These are phyloP conservation scores for Acropternis orthonyx DNA, from an alignment of 2,797 vertebrate species.

Conservation along the genomic window DNA sequence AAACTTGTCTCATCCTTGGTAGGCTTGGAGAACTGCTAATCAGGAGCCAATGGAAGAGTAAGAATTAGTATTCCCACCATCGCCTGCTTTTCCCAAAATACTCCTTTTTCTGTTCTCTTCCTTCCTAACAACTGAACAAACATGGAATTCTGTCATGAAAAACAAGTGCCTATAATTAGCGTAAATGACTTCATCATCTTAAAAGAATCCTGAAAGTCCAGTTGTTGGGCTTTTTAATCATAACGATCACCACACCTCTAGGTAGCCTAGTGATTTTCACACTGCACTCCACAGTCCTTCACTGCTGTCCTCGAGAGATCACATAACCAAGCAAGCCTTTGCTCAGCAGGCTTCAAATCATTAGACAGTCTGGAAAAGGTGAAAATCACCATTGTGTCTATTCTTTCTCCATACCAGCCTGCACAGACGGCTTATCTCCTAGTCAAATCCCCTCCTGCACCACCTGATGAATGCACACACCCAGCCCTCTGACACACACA, in stretches of 20 bases:
- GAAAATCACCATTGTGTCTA: background rate
- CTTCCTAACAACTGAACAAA: background rate
- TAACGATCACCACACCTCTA: background rate
- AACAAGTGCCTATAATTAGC: background rate
- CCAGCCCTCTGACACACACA: rapidly evolving
- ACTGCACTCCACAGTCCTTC: background rate
- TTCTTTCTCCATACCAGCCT: background rate
- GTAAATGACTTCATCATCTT: background rate
- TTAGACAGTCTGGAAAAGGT: background rate
- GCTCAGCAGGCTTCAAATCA: background rate
- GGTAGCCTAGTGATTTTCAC: background rate
- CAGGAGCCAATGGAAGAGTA: background rate
- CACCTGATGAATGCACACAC: background rate
- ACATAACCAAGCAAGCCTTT: background rate
- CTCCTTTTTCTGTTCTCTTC: background rate
- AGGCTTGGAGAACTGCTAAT: background rate
- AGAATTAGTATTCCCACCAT: background rate
- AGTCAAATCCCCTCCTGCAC: background rate
- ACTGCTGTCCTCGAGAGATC: background rate
- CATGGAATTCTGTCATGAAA: background rate
- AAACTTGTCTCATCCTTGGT: background rate
- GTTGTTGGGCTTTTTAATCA: background rate
- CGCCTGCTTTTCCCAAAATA: background rate
- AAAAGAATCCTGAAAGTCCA: background rate
- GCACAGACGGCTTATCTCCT: background rate